Conservation (phyloP, 1,140 invertebrate genomes). For the Atta colombica region DNA sequence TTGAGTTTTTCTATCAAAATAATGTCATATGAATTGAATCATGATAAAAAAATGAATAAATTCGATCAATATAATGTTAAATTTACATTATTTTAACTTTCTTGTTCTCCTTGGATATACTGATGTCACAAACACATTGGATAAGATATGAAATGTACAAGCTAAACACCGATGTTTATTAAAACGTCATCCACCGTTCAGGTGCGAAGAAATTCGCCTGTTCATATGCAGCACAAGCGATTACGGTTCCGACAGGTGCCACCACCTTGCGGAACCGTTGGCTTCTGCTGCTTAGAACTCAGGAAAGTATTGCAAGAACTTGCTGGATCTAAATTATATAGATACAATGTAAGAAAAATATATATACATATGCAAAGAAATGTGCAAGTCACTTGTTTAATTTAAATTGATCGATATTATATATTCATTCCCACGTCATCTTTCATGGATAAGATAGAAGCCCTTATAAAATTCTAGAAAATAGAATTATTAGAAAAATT, state of each 20-base stretch:
- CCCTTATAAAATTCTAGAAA: not conserved
- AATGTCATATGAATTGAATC: too few species aligned
- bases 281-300: conserved; percentile 30
- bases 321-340: not conserved
- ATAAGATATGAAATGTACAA: conserved; percentile 20
- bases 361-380: not conserved
- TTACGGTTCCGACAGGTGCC: conserved; percentile 71
- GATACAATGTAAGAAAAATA: not conserved
- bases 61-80: too few species aligned
- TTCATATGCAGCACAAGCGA: conserved; percentile 45
- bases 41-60: too few species aligned
- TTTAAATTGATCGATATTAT: not conserved
- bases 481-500: too few species aligned
- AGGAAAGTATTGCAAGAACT: conserved; percentile 51
- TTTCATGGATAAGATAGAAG: not conserved
- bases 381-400: not conserved
- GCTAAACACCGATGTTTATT: conserved; percentile 24
- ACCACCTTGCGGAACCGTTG: conserved; percentile 75
- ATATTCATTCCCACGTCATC: not conserved
- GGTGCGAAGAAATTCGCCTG: conserved; percentile 52
- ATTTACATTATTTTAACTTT: too few species aligned
- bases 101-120: too few species aligned
- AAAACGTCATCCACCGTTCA: not conserved
- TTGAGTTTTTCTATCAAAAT: too few species aligned
- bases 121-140: conserved; percentile 7